phyloP scores from a whole-genome alignment of 2,113 vertebrate genomes.

The Pelobates fuscus region DNA sequence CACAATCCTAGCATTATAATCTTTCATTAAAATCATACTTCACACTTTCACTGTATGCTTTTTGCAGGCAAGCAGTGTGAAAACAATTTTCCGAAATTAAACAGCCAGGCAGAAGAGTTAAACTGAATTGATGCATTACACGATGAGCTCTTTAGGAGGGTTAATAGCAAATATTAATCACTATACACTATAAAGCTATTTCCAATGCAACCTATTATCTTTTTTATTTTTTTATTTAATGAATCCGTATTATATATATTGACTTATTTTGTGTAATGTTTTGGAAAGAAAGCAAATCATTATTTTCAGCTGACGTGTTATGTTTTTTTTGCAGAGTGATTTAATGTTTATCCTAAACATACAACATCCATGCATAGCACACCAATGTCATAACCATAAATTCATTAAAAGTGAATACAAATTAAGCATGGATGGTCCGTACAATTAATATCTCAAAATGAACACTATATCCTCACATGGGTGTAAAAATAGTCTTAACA shows the following conservation, averaged over 20 bases:
- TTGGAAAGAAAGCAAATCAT: too few species aligned
- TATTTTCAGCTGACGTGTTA: too few species aligned
- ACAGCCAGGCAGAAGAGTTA: conserved; percentile 58
- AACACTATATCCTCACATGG: conserved; percentile 20
- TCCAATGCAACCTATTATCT: conserved; percentile 86
- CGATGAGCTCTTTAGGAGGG: conserved; percentile 87
- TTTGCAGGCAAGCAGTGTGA: conserved; percentile 10
- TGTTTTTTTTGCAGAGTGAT: too few species aligned
- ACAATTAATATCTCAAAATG: conserved; percentile 22
- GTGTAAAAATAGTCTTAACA: neutral
- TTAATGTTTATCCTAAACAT: too few species aligned
- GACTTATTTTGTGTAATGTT: conserved; percentile 77
- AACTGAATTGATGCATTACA: conserved; percentile 77
- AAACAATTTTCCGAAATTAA: conserved; percentile 56
- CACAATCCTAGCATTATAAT: neutral
- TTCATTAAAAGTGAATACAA: too few species aligned
- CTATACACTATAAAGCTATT: conserved; percentile 83
- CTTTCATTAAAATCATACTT: conserved; percentile 24
- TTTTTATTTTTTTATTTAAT: conserved; percentile 84
- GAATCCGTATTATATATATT: conserved; percentile 91
- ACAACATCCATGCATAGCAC: conserved; percentile 65
- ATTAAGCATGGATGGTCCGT: conserved; percentile 22
- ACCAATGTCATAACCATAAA: neutral
- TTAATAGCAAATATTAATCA: conserved; percentile 94
- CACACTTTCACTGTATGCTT: conserved; percentile 17